These are phyloP conservation scores for Anhinga rufa DNA, from an alignment of 2,113 vertebrate genomes.

Conservation along the genomic window DNA sequence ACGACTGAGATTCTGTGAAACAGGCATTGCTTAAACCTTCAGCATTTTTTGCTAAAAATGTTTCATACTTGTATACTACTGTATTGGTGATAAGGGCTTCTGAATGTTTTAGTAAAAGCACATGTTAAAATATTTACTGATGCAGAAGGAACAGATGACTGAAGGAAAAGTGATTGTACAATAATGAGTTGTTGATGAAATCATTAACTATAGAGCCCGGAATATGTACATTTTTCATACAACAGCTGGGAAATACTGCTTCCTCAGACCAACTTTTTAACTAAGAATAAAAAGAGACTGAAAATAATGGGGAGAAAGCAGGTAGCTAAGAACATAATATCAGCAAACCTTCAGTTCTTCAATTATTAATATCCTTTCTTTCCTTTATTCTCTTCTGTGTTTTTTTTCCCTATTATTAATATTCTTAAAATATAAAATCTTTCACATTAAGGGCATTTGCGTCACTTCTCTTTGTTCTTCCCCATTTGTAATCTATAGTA, in stretches of 20 bases:
- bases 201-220: not conserved
- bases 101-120: not conserved
- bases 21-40: not conserved
- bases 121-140: not conserved
- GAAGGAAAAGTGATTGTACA: not conserved
- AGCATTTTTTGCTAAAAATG: not conserved
- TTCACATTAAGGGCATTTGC: not conserved
- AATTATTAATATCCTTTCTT: not conserved
- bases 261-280: slow-evolving; percentile 38
- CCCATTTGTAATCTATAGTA: not conserved
- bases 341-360: not conserved
- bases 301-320: not conserved
- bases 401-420: not conserved
- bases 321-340: not conserved
- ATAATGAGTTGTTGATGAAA: not conserved
- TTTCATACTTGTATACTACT: not conserved
- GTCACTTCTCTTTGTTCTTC: not conserved
- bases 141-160: not conserved
- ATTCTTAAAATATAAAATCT: not conserved
- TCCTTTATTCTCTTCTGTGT: not conserved
- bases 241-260: not conserved
- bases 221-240: not conserved
- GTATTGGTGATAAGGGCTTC: not conserved
- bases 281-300: not conserved
- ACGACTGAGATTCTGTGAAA: not conserved